Base-by-base conservation (phyloP, 2,888 invertebrate genomes). In the Rhagonycha lutea region DNA sequence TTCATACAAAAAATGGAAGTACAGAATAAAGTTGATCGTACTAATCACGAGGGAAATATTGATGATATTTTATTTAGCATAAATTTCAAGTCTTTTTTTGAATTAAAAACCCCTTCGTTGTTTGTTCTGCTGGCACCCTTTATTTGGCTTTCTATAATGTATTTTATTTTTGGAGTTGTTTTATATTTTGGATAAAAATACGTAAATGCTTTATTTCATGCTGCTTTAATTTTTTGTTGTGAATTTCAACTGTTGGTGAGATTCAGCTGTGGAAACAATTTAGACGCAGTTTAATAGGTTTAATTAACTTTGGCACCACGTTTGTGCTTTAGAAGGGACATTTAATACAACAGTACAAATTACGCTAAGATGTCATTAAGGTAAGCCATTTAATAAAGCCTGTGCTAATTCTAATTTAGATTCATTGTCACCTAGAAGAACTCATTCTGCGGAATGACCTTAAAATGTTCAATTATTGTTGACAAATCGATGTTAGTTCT, bases 341-440 rank as follows among this genome's bases (percentile, higher is more conserved):
- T 65, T 65, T 65, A 23, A 24, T 26, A 65, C 23, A 65, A 65
- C 63, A 65, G 24, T 18, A 72, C 67, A 72, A 72, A 72, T 72
- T 72, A 60, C 72, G 68, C 68, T 73, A 69, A 62, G 63, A 18
- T 63, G 62, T 61, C 73, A n/a, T 65, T 68, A 73, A 73, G 73
- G 73, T 73, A 65, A 73, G 73, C 23, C 32, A 68, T 69, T 63
- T 65, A 73, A 73, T 73, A 73, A 73, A 73, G 73, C 68, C 28
- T 9, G 24, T 26, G 24, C 68, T 47, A 73, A 73, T 73, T 73
- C 73, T 73, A 73, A 73, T 73, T 73, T 73, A 23, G 62, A 29
- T 62, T 69, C 73, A 63, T 62, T 47, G 73, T 73, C 69, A 62
- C 68, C 68, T 68, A 32, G 23, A n/a, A 26, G 47, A 61, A 73